Percentiles rank a stretch among this genome's conserved stretches.
phyloP scores from a whole-genome alignment of 2,888 invertebrate species.

The Chrysodeixis includens region DNA sequence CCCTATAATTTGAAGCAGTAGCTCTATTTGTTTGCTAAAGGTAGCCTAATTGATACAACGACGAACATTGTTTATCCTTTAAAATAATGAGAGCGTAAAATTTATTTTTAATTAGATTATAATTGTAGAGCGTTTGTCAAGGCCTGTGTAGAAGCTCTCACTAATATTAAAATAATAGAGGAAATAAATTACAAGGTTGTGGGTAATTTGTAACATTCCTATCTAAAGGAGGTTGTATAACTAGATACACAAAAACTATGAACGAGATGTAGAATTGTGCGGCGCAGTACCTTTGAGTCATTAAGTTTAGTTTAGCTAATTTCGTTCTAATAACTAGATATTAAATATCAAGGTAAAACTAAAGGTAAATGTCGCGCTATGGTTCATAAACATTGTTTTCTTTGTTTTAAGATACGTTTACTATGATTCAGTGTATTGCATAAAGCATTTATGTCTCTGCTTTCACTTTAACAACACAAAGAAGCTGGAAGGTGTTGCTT shows the following conservation, averaged over 20 bases:
- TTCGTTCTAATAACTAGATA: constrained; percentile 1
- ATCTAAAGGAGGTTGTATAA: constrained; percentile 1
- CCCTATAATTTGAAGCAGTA: neutral
- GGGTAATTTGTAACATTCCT: neutral
- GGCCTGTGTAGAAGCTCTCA: constrained; percentile 12
- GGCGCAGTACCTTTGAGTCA: neutral
- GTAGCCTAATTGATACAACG: neutral
- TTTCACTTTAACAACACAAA: no score
- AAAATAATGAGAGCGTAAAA: constrained; percentile 45
- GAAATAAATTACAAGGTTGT: neutral
- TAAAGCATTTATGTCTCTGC: neutral
- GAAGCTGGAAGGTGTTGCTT: no score
- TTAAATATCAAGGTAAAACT: neutral
- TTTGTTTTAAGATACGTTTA: neutral
- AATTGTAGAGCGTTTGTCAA: constrained; percentile 7
- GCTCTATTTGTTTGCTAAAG: neutral
- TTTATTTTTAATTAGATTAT: constrained; percentile 9
- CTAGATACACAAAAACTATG: neutral
- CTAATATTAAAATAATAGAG: constrained; percentile 4
- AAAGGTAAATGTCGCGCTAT: neutral
- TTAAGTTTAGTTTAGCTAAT: constrained; percentile 1
- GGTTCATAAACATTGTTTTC: neutral
- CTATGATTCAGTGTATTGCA: neutral
- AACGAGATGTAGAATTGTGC: neutral
- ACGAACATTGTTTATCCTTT: constrained; percentile 12